These are phyloP conservation scores for Drosophila truncata DNA, from an alignment of 1,140 invertebrate species.

Conservation along the genomic window DNA sequence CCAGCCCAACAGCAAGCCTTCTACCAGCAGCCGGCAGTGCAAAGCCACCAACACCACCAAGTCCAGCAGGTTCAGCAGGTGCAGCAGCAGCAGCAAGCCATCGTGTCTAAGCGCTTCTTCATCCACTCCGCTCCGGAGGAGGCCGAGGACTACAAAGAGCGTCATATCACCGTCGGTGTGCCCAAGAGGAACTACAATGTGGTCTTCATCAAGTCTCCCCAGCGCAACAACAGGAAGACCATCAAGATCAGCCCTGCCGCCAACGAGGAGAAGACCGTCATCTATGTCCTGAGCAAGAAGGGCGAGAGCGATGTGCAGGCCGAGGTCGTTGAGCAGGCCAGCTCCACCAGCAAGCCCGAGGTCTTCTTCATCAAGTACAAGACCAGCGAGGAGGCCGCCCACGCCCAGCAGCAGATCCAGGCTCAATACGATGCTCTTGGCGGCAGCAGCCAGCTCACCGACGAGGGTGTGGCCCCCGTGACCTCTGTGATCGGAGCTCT, in stretches of 20 bases:
- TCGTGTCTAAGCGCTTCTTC: slow-evolving; percentile 85
- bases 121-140: slow-evolving; percentile 84
- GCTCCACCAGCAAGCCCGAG: slow-evolving; percentile 90
- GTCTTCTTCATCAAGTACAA: slow-evolving; percentile 92
- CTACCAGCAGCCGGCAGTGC: slow-evolving; percentile 86
- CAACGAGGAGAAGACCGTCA: slow-evolving; percentile 94
- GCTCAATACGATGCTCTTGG: slow-evolving; percentile 82
- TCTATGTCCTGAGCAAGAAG: slow-evolving; percentile 94
- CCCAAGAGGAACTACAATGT: slow-evolving; percentile 94
- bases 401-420: slow-evolving; percentile 84
- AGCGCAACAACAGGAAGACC: slow-evolving; percentile 89
- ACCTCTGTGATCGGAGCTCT: slow-evolving; percentile 81
- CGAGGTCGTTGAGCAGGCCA: slow-evolving; percentile 71
- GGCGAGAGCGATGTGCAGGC: slow-evolving; percentile 78
- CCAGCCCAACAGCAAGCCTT: slow-evolving; percentile 50
- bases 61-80: slow-evolving; percentile 47
- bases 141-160: slow-evolving; percentile 83
- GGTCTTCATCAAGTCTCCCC: slow-evolving; percentile 94
- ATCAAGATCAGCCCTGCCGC: slow-evolving; percentile 88
- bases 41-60: slow-evolving; percentile 50
- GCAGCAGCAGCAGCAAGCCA: slow-evolving; percentile 85
- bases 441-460: slow-evolving; percentile 78
- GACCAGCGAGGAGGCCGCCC: slow-evolving; percentile 87
- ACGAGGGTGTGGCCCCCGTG: slow-evolving; percentile 81
- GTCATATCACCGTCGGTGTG: slow-evolving; percentile 84